Conservation (phyloP, 2,888 invertebrate species). For the Eledone cirrhosa region DNA sequence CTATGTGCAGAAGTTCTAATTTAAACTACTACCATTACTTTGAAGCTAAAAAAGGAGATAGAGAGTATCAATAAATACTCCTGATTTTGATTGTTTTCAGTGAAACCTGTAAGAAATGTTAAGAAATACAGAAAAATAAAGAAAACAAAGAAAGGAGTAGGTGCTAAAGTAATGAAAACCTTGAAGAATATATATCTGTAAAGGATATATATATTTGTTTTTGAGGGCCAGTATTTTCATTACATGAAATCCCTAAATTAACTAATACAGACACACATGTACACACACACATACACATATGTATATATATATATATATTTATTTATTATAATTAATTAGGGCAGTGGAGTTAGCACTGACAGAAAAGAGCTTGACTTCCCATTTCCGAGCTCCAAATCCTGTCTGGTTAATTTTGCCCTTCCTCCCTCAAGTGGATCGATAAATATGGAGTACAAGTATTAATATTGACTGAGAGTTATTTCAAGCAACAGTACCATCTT, state of each 20-base stretch:
- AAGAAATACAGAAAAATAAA: not conserved
- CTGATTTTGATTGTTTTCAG: not conserved
- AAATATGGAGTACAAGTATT: no score
- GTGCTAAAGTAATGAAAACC: no score
- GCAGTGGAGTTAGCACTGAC: conserved; percentile 16
- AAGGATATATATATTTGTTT: no score
- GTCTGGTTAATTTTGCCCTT: no score
- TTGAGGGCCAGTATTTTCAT: not conserved
- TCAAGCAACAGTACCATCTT: no score
- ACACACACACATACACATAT: not conserved
- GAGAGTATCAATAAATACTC: not conserved
- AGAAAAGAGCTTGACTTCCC: conserved; percentile 23
- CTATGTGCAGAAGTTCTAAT: not conserved
- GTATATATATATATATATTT: not conserved
- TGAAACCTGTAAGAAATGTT: not conserved
- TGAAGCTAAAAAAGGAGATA: not conserved
- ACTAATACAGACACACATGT: not conserved
- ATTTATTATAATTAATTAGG: conserved; percentile 26
- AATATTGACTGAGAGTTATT: no score
- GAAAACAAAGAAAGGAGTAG: not conserved
- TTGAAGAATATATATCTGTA: not conserved
- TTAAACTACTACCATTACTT: not conserved
- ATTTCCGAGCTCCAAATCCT: no score
- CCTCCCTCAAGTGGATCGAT: no score
- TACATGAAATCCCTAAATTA: not conserved